Evolutionary conservation across 2,888 invertebrate species (phyloP).

Genomic region (Loripinus fragilis): DNA sequence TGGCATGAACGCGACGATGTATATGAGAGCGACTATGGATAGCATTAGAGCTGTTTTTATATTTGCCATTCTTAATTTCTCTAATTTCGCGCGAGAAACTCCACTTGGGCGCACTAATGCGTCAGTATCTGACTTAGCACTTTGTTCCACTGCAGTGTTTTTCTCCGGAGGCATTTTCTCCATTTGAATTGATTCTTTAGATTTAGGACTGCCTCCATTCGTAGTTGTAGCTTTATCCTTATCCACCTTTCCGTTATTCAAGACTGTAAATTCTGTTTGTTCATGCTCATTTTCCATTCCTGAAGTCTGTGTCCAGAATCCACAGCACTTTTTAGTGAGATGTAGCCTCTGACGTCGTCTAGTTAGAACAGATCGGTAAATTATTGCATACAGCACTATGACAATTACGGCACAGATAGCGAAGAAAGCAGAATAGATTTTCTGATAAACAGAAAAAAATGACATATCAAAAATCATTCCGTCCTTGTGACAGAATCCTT

Average conservation of each 20-base stretch:
- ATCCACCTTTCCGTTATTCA: constrained; percentile 43
- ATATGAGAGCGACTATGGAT: constrained; percentile 83
- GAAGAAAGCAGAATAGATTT: constrained; percentile 75
- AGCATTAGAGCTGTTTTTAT: constrained; percentile 83
- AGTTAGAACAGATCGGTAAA: constrained; percentile 61
- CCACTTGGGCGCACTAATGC: constrained; percentile 46
- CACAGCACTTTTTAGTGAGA: constrained; percentile 53
- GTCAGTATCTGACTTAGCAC: constrained; percentile 38
- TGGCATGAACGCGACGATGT: constrained; percentile 82
- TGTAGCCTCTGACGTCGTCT: constrained; percentile 50
- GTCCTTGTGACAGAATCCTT: constrained; percentile 63
- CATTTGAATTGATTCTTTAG: constrained; percentile 37
- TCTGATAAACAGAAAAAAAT: constrained; percentile 70
- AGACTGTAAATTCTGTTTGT: constrained; percentile 44
- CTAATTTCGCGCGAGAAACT: constrained; percentile 67
- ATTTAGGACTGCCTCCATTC: constrained; percentile 1
- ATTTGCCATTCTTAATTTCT: constrained; percentile 79
- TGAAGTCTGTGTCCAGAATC: constrained; percentile 39
- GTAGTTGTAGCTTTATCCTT: constrained; percentile 18
- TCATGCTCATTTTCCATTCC: constrained; percentile 42
- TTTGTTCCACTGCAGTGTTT: constrained; percentile 18
- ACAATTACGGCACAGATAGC: constrained; percentile 79
- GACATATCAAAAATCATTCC: constrained; percentile 51
- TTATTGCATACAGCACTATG: constrained; percentile 78
- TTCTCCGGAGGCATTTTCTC: constrained; percentile 15